Evolutionary conservation across 1,140 invertebrate genomes (phyloP).

Genomic region (Manduca sexta): DNA sequence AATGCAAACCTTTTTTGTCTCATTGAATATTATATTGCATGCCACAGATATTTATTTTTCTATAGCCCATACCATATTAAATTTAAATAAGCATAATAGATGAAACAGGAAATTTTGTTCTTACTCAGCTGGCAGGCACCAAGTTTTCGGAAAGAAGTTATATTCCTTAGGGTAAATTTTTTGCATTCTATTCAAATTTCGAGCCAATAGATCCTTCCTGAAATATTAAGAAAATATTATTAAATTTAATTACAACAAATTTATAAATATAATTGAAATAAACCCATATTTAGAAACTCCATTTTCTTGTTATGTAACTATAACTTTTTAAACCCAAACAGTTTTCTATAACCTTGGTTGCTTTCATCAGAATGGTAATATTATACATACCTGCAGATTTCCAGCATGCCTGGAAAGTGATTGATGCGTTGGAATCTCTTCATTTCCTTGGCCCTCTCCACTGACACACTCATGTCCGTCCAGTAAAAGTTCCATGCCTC

Average conservation of each 20-base stretch:
- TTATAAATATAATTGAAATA: too few relatives aligned
- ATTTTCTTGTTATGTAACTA: too few relatives aligned
- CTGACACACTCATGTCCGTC: constrained; percentile 88
- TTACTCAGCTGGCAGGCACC: constrained; percentile 94
- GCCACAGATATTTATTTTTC: too few relatives aligned
- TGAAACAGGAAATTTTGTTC: constrained; percentile 19
- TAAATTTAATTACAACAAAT: too few relatives aligned
- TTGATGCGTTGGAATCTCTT: constrained; percentile 93
- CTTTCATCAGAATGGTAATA: neutral
- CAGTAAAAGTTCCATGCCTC: constrained; percentile 92
- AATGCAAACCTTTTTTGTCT: too few relatives aligned
- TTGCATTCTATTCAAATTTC: constrained; percentile 90
- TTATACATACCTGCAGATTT: constrained; percentile 80
- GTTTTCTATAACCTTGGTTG: too few relatives aligned
- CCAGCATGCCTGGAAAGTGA: constrained; percentile 94
- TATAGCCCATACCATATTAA: too few relatives aligned
- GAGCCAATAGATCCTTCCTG: constrained; percentile 86
- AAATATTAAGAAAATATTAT: constrained; percentile 20
- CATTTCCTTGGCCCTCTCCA: constrained; percentile 91
- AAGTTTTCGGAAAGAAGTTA: constrained; percentile 94
- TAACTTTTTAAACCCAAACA: too few relatives aligned
- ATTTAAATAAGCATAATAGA: neutral
- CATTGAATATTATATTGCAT: too few relatives aligned
- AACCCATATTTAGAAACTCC: too few relatives aligned
- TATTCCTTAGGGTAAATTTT: constrained; percentile 91